phyloP scores from a whole-genome alignment of 2,888 invertebrate species.

The Callyntrura guangdongensis region DNA sequence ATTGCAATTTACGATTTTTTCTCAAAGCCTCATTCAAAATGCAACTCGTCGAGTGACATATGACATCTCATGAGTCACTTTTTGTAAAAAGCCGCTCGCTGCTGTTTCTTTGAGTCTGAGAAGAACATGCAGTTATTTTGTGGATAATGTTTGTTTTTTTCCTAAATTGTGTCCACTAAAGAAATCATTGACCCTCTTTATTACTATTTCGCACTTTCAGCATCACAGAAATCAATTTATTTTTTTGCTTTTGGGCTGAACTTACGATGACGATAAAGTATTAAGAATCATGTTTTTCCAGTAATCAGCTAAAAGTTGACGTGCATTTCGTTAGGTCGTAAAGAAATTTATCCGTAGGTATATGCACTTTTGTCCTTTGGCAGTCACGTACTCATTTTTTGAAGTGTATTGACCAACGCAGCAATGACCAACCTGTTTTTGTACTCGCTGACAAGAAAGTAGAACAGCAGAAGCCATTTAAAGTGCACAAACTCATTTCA shows the following conservation, averaged over 20 bases:
- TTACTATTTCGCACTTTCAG: conserved; percentile 2
- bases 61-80: conserved; percentile 3
- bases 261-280: not conserved
- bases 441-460: not conserved
- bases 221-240: too few relatives aligned
- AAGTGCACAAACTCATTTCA: conserved; percentile 17
- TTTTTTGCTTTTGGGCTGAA: too few relatives aligned
- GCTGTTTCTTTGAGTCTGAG: not conserved
- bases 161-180: not conserved
- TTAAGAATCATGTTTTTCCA: conserved; percentile 18
- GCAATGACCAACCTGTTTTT: conserved; percentile 1
- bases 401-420: too few relatives aligned
- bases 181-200: conserved; percentile 70
- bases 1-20: not conserved
- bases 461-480: conserved; percentile 33
- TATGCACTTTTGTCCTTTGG: conserved; percentile 4
- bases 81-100: conserved; percentile 2
- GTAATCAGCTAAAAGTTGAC: not conserved
- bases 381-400: conserved; percentile 20
- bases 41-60: not conserved
- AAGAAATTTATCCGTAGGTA: not conserved
- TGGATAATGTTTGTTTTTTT: not conserved
- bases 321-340: not conserved
- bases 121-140: not conserved
- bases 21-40: not conserved